Conservation (phyloP, 1,140 invertebrate species). For the Temnothorax curvispinosus region DNA sequence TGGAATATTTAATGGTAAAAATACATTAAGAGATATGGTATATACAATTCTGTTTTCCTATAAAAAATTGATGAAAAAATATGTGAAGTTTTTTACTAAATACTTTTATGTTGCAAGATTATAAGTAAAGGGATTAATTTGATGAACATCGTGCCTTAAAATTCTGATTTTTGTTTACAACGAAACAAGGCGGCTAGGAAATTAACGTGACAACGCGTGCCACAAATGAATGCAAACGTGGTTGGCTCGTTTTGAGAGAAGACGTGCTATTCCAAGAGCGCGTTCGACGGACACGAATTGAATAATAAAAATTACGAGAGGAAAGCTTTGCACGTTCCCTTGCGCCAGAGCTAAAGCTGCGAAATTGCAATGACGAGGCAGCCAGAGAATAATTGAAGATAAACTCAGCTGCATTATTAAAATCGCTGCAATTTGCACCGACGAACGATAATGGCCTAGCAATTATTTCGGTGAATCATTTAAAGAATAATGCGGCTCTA, state of each 20-base stretch:
- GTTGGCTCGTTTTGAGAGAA: slow-evolving; percentile 18
- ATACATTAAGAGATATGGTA: no score
- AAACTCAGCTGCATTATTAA: slow-evolving; percentile 42
- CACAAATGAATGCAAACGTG: slow-evolving; percentile 3
- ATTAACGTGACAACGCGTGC: slow-evolving; percentile 18
- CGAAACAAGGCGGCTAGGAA: slow-evolving; percentile 4
- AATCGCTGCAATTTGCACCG: slow-evolving; percentile 35
- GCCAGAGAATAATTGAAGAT: slow-evolving; percentile 64
- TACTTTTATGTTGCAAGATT: not conserved
- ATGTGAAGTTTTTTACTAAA: not conserved
- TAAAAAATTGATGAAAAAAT: not conserved
- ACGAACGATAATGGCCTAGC: slow-evolving; percentile 35
- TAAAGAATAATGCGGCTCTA: slow-evolving; percentile 16
- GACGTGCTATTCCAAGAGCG: slow-evolving; percentile 3
- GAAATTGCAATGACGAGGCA: slow-evolving; percentile 49
- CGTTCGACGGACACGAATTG: slow-evolving; percentile 52
- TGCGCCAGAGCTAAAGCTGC: not conserved
- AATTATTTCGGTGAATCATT: slow-evolving; percentile 55
- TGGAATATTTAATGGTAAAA: not conserved
- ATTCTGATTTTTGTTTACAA: slow-evolving; percentile 34
- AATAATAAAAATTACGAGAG: slow-evolving; percentile 52
- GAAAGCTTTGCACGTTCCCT: not conserved
- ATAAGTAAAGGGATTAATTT: not conserved
- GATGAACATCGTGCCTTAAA: not conserved
- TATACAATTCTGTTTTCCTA: not conserved